Evolutionary conservation across 2,797 vertebrate species (phyloP).

Genomic region (Sebastes oblongus): DNA sequence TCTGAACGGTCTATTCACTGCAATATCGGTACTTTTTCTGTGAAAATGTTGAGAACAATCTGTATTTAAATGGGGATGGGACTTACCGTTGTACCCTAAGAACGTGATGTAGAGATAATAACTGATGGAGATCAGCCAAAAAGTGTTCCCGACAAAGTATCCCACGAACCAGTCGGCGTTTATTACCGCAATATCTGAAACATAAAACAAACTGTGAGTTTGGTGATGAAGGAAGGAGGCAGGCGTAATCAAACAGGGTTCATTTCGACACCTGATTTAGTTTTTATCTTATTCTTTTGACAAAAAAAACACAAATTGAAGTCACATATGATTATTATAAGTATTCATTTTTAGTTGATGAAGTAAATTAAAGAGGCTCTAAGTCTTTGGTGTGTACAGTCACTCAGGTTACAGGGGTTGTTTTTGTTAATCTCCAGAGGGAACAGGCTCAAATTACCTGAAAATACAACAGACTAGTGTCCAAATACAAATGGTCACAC

Average conservation of each 20-base stretch:
- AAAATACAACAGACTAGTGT: not conserved
- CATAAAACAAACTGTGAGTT: constrained; percentile 3
- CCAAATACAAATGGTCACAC: not conserved
- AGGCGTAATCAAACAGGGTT: not conserved
- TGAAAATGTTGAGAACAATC: not conserved
- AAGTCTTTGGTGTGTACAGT: not conserved
- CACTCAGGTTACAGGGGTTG: not conserved
- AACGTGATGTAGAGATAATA: constrained; percentile 99
- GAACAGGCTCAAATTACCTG: not conserved
- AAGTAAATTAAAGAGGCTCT: not conserved
- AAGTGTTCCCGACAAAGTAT: constrained; percentile 92
- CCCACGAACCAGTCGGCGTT: constrained; percentile 88
- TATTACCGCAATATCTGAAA: constrained; percentile 90
- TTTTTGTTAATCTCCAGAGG: not conserved
- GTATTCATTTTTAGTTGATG: not conserved
- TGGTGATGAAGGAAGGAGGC: not conserved
- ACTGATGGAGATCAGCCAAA: constrained; percentile 93
- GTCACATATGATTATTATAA: not conserved
- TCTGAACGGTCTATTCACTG: not conserved
- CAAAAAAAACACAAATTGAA: too few relatives aligned
- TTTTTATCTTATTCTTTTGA: not conserved
- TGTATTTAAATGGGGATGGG: not conserved
- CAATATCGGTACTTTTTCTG: not conserved
- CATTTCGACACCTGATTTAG: not conserved
- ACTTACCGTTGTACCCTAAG: constrained; percentile 95